phyloP scores from a whole-genome alignment of 2,888 invertebrate species.

The Pyrgus malvae region DNA sequence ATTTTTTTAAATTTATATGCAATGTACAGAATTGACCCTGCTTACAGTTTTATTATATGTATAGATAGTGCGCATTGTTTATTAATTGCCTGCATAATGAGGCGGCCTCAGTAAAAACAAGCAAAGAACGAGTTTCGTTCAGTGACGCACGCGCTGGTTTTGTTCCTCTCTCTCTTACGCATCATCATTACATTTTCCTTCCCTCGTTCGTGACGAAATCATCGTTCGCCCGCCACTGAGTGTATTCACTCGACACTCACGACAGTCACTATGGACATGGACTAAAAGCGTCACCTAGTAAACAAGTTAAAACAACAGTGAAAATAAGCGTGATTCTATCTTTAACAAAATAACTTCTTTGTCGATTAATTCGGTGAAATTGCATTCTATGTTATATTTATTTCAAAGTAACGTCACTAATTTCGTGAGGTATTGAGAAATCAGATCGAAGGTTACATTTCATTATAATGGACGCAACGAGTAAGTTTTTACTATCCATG shows the following conservation, averaged over 20 bases:
- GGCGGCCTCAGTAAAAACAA: slow-evolving; percentile 36
- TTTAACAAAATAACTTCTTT: neutral
- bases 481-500: slow-evolving; percentile 49
- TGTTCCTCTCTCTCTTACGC: slow-evolving; percentile 28
- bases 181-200: slow-evolving; percentile 18
- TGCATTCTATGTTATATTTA: neutral
- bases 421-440: slow-evolving; percentile 40
- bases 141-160: slow-evolving; percentile 36
- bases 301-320: slow-evolving; percentile 40
- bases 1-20: no score
- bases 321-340: neutral
- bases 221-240: slow-evolving; percentile 39
- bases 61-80: slow-evolving; percentile 48
- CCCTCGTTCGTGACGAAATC: slow-evolving; percentile 30
- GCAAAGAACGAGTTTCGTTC: slow-evolving; percentile 31
- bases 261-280: no score
- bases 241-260: slow-evolving; percentile 64
- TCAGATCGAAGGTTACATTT: slow-evolving; percentile 64
- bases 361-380: slow-evolving; percentile 2
- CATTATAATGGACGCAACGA: slow-evolving; percentile 76
- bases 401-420: neutral
- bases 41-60: no score
- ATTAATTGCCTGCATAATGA: slow-evolving; percentile 52
- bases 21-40: no score
- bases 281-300: slow-evolving; percentile 55